Base-by-base conservation (phyloP, 2,797 vertebrate species). In the Bradypus variegatus region DNA sequence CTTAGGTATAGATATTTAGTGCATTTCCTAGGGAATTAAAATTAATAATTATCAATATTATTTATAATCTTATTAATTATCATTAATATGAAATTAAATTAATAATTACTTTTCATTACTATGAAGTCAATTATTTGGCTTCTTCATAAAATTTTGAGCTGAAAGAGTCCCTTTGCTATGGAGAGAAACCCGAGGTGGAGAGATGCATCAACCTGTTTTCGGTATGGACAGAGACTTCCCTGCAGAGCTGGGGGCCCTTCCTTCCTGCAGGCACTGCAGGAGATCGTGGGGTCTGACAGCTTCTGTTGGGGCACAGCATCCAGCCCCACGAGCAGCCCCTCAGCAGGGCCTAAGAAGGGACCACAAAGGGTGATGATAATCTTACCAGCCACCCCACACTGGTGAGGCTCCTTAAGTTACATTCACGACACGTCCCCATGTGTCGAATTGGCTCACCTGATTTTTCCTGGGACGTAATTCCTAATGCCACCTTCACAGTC, bases 201-300 rank as follows among this genome's bases (percentile, higher is more conserved):
- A 21, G 75, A 41, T 1, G 5, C 0, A 0, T 33, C 1, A 36
- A 11, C 14, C 36, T 58, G 29, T 36, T 29, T 73, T 85, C 9
- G 0, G 31, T 15, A 1, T 6, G 45, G 19, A 1, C 0, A 2
- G 25, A 38, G 4, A 50, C 50, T 77, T n/a, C 48, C 67, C 38
- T n/a, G 7, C 62, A 67, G 36, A 23, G 16, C 3, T 5, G 41
- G 16, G 29, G 10, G 2, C n/a, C n/a, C 23, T 10, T 10, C 41
- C 65, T 64, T 8, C 14, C 55, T 12, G 18, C 0, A 19, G 3
- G 12, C 67, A 21, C 0, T 36, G 62, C 78, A 38, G 27, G 5
- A 3, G 53, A n/a, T 0, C 8, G 10, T 3, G 12, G 62, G 25
- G 1, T 1, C 0, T 0, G 38, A 38, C 13, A 7, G 58, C 33